Evolutionary conservation across 2,797 vertebrate genomes (phyloP).

Genomic region (Choloepus didactylus): DNA sequence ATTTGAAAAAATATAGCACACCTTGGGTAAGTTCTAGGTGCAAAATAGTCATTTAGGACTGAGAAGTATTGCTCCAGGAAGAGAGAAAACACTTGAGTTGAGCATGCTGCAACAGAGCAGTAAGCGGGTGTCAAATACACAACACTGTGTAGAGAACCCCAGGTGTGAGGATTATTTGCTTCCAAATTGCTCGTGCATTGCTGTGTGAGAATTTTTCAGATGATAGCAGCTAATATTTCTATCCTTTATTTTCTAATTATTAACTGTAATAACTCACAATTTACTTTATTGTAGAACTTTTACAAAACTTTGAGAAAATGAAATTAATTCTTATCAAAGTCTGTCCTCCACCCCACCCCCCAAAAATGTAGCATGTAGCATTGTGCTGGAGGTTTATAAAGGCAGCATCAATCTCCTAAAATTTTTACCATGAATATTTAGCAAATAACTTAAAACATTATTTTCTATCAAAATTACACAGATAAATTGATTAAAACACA

Average conservation of each 20-base stretch:
- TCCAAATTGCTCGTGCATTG: background rate
- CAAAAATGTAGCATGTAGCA: background rate
- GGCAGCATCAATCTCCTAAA: background rate
- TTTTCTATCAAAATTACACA: conserved; percentile 44
- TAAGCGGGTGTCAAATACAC: background rate
- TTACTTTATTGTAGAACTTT: background rate
- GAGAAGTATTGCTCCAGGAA: background rate
- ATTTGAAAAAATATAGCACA: background rate
- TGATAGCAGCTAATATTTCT: background rate
- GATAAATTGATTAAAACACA: conserved; percentile 12
- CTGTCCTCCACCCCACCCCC: background rate
- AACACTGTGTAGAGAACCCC: background rate
- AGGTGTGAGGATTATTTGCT: background rate
- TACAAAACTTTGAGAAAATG: conserved; percentile 4
- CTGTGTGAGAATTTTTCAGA: background rate
- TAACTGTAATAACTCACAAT: background rate
- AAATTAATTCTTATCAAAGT: conserved; percentile 20
- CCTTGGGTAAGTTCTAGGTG: background rate
- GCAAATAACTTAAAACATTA: background rate
- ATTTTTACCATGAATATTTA: background rate
- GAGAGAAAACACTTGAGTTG: background rate
- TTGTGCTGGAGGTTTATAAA: background rate
- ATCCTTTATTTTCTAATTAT: background rate
- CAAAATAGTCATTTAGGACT: background rate
- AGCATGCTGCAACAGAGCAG: background rate